phyloP scores from a whole-genome alignment of 2,888 invertebrate species.

The Drosophila multiciliata region DNA sequence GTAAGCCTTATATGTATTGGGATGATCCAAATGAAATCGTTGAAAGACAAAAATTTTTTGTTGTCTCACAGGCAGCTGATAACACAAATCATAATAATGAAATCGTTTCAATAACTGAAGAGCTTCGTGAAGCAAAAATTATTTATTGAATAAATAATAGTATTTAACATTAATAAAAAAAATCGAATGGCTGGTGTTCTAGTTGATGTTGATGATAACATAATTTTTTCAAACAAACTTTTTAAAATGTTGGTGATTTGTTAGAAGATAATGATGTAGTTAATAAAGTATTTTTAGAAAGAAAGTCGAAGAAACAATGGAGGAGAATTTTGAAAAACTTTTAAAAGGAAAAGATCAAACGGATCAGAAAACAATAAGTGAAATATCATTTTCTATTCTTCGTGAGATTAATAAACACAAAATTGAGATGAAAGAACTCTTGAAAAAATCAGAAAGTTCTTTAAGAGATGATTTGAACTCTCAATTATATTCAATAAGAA shows the following conservation, averaged over 20 bases:
- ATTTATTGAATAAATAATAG: neutral
- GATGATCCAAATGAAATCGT: conserved; percentile 75
- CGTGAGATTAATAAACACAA: too few species aligned
- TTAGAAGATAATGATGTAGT: conserved; percentile 1
- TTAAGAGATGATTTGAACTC: too few species aligned
- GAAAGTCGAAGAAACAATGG: neutral
- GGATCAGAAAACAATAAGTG: too few species aligned
- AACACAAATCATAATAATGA: conserved; percentile 41
- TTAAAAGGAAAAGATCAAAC: neutral
- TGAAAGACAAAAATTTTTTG: conserved; percentile 66
- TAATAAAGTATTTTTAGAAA: neutral
- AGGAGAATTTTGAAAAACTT: neutral
- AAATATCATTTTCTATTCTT: too few species aligned
- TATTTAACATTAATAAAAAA: neutral
- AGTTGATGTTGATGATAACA: neutral
- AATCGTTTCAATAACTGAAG: conserved; percentile 41
- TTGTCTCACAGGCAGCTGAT: conserved; percentile 30
- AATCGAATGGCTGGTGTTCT: neutral
- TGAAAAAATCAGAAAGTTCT: too few species aligned
- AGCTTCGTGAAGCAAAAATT: conserved; percentile 31
- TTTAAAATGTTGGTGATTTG: neutral
- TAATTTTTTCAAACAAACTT: neutral
- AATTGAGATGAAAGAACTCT: too few species aligned
- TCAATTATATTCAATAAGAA: too few species aligned
- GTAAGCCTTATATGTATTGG: conserved; percentile 49